Percentiles rank a stretch among this genome's conserved stretches.
Conservation (phyloP, 2,113 vertebrate genomes). For the Tringa solitaria region DNA sequence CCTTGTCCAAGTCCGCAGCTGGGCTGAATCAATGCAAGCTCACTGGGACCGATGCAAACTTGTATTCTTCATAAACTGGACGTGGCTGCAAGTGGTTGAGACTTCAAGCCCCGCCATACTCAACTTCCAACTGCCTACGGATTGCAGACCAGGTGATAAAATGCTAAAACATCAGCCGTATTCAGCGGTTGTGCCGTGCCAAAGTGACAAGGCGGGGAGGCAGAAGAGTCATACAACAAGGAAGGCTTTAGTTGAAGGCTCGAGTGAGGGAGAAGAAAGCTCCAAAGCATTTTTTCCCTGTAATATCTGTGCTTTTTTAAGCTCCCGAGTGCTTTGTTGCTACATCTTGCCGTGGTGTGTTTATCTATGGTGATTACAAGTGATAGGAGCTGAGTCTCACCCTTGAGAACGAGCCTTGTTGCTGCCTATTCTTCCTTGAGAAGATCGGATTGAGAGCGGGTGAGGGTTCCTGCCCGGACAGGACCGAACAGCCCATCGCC, state of each 20-base stretch:
- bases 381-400: not conserved
- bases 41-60: not conserved
- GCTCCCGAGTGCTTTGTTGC: not conserved
- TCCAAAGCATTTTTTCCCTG: not conserved
- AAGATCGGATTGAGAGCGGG: not conserved
- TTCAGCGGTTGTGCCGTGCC: not conserved
- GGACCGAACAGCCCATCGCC: conserved; percentile 29
- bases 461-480: conserved; percentile 63
- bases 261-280: not conserved
- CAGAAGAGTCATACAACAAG: not conserved
- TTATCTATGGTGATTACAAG: not conserved
- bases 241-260: not conserved
- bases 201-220: not conserved
- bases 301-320: not conserved
- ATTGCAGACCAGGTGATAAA: not conserved
- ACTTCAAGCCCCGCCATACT: not conserved
- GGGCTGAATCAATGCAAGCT: not conserved
- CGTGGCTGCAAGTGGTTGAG: not conserved
- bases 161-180: not conserved
- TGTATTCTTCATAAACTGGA: not conserved
- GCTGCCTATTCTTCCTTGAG: not conserved
- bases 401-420: not conserved
- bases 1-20: not conserved
- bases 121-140: not conserved
- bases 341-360: not conserved